Conservation (phyloP, 2,888 invertebrate genomes). For the Graphium colonna region DNA sequence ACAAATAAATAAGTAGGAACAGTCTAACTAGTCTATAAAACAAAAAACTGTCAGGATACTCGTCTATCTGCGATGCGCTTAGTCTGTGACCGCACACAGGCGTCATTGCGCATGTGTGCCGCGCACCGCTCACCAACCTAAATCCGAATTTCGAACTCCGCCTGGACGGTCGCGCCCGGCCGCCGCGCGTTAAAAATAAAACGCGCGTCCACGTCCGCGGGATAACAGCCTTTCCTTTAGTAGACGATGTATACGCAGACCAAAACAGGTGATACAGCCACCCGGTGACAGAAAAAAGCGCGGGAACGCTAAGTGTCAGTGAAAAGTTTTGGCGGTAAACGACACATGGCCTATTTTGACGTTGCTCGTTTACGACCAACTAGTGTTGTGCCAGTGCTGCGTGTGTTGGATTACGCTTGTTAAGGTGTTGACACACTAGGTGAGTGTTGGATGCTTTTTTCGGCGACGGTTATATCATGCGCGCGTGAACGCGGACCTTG, state of each 20-base stretch:
- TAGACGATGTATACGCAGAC: not conserved
- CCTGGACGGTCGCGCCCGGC: conserved; percentile 62
- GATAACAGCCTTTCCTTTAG: conserved; percentile 4
- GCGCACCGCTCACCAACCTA: conserved; percentile 73
- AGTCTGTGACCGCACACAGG: conserved; percentile 51
- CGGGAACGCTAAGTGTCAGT: not conserved
- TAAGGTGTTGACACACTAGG: not conserved
- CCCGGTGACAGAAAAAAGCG: not conserved
- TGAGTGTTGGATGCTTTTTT: not conserved
- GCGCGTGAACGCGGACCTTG: not conserved
- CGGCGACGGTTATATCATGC: not conserved
- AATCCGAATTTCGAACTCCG: conserved; percentile 70
- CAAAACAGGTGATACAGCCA: not conserved
- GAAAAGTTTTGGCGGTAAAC: conserved; percentile 31
- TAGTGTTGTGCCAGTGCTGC: conserved; percentile 23
- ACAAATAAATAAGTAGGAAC: no score
- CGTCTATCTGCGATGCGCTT: conserved; percentile 2
- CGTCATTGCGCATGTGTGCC: conserved; percentile 63
- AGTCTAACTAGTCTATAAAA: no score
- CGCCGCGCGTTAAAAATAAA: conserved; percentile 67
- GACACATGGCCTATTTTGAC: conserved; percentile 31
- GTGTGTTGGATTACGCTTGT: conserved; percentile 12
- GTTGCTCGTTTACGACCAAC: not conserved
- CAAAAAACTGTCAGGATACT: no score
- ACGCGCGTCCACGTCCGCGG: conserved; percentile 36